Conservation (phyloP, 2,888 invertebrate species). For the Byasa hedistus region DNA sequence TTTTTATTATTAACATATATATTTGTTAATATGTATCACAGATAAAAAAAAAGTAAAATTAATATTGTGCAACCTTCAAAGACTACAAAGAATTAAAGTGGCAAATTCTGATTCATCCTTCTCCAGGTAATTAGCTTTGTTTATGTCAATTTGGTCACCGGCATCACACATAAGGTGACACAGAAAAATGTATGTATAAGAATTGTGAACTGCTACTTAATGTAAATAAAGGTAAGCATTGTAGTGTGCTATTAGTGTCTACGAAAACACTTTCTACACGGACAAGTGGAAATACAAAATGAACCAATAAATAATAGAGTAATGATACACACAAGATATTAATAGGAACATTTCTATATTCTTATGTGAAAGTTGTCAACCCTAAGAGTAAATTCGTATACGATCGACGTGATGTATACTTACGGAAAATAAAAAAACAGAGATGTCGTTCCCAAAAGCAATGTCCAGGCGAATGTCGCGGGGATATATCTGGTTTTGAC, state of each 20-base stretch:
- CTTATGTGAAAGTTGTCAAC: constrained; percentile 76
- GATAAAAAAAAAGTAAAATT: background rate
- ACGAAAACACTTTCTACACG: background rate
- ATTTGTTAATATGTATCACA: too few relatives aligned
- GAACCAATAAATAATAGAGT: constrained; percentile 42
- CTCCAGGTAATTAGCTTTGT: constrained; percentile 15
- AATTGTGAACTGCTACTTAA: constrained; percentile 15
- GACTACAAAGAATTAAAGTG: background rate
- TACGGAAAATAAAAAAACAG: constrained; percentile 98
- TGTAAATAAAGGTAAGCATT: constrained; percentile 32
- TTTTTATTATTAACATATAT: too few relatives aligned
- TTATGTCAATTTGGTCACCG: constrained; percentile 19
- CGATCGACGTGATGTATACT: constrained; percentile 82
- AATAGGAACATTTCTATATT: constrained; percentile 68
- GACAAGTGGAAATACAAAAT: constrained; percentile 17
- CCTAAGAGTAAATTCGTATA: constrained; percentile 64
- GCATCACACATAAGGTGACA: constrained; percentile 11
- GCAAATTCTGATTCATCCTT: constrained; percentile 8
- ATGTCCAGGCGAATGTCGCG: constrained; percentile 98
- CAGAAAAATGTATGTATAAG: constrained; percentile 10
- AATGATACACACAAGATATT: constrained; percentile 61
- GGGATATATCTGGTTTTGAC: constrained; percentile 98
- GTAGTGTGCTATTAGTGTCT: constrained; percentile 17
- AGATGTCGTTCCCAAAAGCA: constrained; percentile 95
- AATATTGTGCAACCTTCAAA: background rate